Conservation (phyloP, 2,888 invertebrate species). For the Hylaea fasciaria region DNA sequence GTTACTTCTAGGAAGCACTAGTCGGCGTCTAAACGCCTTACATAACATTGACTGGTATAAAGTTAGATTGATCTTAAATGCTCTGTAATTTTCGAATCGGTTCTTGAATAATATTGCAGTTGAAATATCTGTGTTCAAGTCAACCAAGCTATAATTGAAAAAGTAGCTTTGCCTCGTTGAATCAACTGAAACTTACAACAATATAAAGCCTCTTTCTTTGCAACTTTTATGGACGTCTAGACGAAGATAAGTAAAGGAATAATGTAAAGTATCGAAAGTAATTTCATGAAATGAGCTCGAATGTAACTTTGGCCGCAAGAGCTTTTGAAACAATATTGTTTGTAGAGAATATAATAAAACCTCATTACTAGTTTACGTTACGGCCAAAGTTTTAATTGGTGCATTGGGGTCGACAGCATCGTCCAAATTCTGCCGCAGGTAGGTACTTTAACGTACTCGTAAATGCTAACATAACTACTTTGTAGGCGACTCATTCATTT, state of each 20-base stretch:
- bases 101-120: background rate
- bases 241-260: slow-evolving; percentile 34
- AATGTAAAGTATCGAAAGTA: slow-evolving; percentile 33
- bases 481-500: slow-evolving; percentile 55
- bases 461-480: slow-evolving; percentile 44
- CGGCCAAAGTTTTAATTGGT: slow-evolving; percentile 67
- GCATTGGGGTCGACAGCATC: slow-evolving; percentile 55
- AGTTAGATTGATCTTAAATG: background rate
- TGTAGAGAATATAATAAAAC: slow-evolving; percentile 39
- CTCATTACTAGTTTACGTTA: slow-evolving; percentile 41
- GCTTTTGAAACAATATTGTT: slow-evolving; percentile 43
- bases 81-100: background rate
- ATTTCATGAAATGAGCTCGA: slow-evolving; percentile 33
- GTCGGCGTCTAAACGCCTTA: slow-evolving; percentile 26
- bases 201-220: slow-evolving; percentile 30
- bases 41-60: slow-evolving; percentile 10
- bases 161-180: slow-evolving; percentile 14
- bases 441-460: slow-evolving; percentile 49
- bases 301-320: slow-evolving; percentile 36
- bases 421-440: slow-evolving; percentile 49
- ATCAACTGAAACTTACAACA: slow-evolving; percentile 24
- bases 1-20: slow-evolving; percentile 34
- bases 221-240: slow-evolving; percentile 39
- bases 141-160: slow-evolving; percentile 23
- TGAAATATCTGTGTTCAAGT: slow-evolving; percentile 10